Base-by-base conservation (phyloP, 2,888 invertebrate genomes). In the Drosophila meridiana region DNA sequence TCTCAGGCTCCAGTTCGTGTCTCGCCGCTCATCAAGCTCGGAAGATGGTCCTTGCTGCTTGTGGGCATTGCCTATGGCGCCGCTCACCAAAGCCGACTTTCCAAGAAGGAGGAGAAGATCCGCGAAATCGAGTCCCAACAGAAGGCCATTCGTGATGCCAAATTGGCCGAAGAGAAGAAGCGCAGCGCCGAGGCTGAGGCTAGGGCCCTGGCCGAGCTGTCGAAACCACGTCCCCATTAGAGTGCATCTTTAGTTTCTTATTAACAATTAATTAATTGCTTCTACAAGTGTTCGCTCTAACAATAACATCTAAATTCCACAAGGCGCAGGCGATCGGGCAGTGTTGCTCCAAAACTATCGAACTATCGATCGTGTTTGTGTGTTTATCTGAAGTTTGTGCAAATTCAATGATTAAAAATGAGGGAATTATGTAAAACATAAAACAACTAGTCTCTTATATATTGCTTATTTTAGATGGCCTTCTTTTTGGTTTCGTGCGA, bases 11-110 rank as follows among this genome's bases (percentile, higher is more conserved):
- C 97, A 83, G 95, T 97, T 77, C 94, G 95, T 91, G 97, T 97
- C 80, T 97, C 97, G 59, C 97, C 97, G 60, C 93, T 97, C 66
- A 97, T 97, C 92, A 96, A 96, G 94, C 97, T 97, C 90, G 95
- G 96, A 69, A 95, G 98, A 91, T 98, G 97, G 97, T 96, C 96
- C 65, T 94, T 97, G 89, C 94, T 98, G 4, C 92, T 94, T 0
- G 94, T 94, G 0, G 97, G 97, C 38, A 93, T 98, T 76, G 90
- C 95, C 0, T 98, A 97, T 82, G 98, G 97, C 59, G 95, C 95
- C 0, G 95, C 95, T 92, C 95, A 96, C 92, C 96, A 97, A 80
- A 95, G 91, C 91, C 94, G 96, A 61, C 94, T 96, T 2, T 94
- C 95, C 40, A 96, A 94, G 92, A 96, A 94, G 90, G 97, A 96